These are phyloP conservation scores for Crocuta crocuta DNA, from an alignment of 2,113 vertebrate genomes.

Conservation along the genomic window DNA sequence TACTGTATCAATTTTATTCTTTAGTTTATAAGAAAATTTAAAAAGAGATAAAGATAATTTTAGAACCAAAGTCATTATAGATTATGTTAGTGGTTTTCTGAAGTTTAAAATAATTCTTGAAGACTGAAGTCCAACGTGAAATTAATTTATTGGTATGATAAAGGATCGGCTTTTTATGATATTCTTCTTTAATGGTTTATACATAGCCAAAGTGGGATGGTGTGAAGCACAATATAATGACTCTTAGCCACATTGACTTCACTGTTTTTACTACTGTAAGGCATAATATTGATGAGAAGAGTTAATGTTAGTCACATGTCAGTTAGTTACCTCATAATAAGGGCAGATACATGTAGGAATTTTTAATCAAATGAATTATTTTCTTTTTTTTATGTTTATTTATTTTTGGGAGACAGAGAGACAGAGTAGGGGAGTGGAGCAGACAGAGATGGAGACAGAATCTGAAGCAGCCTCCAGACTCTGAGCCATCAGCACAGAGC, in stretches of 20 bases:
- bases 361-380: background rate
- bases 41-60: background rate
- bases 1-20: background rate
- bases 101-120: background rate
- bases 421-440: too few relatives aligned
- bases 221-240: background rate
- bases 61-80: background rate
- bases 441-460: too few relatives aligned
- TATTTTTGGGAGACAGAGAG: too few relatives aligned
- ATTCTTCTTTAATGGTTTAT: background rate
- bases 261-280: background rate
- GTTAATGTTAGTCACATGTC: background rate
- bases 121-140: background rate
- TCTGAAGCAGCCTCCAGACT: too few relatives aligned
- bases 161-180: background rate
- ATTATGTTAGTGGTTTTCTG: background rate
- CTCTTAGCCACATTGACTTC: background rate
- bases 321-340: background rate
- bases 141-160: background rate
- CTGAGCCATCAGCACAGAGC: too few relatives aligned
- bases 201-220: background rate
- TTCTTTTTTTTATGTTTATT: too few relatives aligned
- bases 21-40: background rate
- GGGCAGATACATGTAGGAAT: background rate
- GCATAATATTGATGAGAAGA: background rate